A percentile compares a stretch with the other conserved stretches of the same genome.
phyloP scores from a whole-genome alignment of 2,113 vertebrate genomes.

The Austrofundulus limnaeus region DNA sequence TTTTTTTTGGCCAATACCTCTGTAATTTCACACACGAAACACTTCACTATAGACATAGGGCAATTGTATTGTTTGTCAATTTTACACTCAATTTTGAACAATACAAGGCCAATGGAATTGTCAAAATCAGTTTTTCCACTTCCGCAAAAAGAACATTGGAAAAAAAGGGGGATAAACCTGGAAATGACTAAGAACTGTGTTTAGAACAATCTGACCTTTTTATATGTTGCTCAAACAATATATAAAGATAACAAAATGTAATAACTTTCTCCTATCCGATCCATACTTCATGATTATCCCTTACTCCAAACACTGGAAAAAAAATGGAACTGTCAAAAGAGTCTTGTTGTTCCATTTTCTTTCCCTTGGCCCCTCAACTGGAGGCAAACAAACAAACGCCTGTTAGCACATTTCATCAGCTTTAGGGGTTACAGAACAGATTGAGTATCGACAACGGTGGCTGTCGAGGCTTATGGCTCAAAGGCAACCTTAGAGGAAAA shows the following conservation, averaged over 20 bases:
- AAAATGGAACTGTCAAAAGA: constrained; percentile 77
- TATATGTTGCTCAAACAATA: constrained; percentile 67
- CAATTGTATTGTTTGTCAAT: constrained; percentile 45
- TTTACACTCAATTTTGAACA: constrained; percentile 48
- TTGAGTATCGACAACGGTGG: constrained; percentile 78
- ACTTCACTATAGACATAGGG: constrained; percentile 24
- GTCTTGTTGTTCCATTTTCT: constrained; percentile 75
- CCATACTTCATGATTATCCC: constrained; percentile 77
- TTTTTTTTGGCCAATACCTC: constrained; percentile 11
- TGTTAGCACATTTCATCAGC: constrained; percentile 78
- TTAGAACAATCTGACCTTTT: constrained; percentile 61
- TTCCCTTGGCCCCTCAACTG: constrained; percentile 59
- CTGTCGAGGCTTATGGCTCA: constrained; percentile 73
- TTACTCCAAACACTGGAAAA: constrained; percentile 68
- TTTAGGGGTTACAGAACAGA: constrained; percentile 79
- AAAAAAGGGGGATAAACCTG: constrained; percentile 55
- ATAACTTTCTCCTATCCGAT: constrained; percentile 70
- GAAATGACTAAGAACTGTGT: constrained; percentile 54
- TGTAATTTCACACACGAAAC: constrained; percentile 44
- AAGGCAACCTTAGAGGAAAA: constrained; percentile 71
- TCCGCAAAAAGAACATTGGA: constrained; percentile 26
- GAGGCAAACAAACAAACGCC: constrained; percentile 75
- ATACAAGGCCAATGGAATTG: constrained; percentile 46
- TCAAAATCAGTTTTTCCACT: constrained; percentile 48
- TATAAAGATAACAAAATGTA: constrained; percentile 75